Conservation (phyloP, 2,888 invertebrate species). For the Cantharis rufa region DNA sequence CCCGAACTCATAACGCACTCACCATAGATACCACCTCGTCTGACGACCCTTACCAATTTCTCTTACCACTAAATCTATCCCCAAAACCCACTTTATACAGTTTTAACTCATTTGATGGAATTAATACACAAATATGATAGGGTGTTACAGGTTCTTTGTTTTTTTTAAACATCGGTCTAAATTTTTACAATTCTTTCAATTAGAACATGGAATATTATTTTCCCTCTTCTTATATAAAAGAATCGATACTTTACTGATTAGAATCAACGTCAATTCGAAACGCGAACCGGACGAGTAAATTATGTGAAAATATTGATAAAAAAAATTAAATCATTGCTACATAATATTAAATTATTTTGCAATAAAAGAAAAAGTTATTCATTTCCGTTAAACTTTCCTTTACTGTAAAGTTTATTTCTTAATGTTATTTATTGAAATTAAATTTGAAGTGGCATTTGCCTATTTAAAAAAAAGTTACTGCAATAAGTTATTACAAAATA, state of each 20-base stretch:
- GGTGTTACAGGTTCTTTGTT: neutral
- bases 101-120: slow-evolving; percentile 18
- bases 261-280: neutral
- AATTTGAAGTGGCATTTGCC: no score
- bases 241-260: neutral
- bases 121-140: neutral
- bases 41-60: slow-evolving; percentile 26
- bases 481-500: neutral
- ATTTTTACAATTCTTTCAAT: neutral
- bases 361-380: no score
- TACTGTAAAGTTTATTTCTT: no score
- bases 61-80: slow-evolving; percentile 26
- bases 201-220: neutral
- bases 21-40: slow-evolving; percentile 28
- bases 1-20: slow-evolving; percentile 30
- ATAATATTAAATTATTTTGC: no score
- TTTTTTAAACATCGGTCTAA: neutral
- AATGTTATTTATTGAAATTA: no score
- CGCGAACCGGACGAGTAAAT: no score
- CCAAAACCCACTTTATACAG: slow-evolving; percentile 17
- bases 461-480: no score
- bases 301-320: no score
- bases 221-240: neutral
- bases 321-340: no score
- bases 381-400: no score